These are phyloP conservation scores for Brachionus calyciflorus DNA, from an alignment of 1,140 invertebrate species.

Conservation along the genomic window DNA sequence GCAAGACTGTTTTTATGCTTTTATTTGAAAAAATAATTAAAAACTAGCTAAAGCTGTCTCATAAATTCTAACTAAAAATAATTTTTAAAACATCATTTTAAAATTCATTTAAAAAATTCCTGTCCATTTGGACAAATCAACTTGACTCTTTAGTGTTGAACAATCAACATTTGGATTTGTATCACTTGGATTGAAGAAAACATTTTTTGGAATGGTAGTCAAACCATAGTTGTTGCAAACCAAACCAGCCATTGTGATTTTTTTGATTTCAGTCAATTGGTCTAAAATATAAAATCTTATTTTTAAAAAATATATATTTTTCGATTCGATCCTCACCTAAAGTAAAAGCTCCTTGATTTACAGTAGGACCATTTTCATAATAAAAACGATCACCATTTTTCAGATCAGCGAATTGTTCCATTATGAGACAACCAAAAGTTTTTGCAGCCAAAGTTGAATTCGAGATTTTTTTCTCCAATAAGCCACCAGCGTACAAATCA, in stretches of 20 bases:
- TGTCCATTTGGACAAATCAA: slow-evolving; percentile 26
- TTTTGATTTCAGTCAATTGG: slow-evolving; percentile 26
- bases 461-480: neutral
- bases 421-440: slow-evolving; percentile 34
- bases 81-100: too few species aligned
- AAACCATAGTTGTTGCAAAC: slow-evolving; percentile 39
- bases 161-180: neutral
- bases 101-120: too few species aligned
- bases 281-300: neutral
- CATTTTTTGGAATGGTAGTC: neutral
- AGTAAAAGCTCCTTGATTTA: slow-evolving; percentile 14
- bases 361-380: slow-evolving; percentile 21
- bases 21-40: too few species aligned
- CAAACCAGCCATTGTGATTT: neutral
- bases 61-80: too few species aligned
- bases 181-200: neutral
- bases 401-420: slow-evolving; percentile 19
- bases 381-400: slow-evolving; percentile 37
- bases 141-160: neutral
- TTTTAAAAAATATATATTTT: neutral
- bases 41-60: too few species aligned
- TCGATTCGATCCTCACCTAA: neutral
- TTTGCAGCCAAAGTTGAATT: slow-evolving; percentile 55
- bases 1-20: too few species aligned
- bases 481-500: slow-evolving; percentile 25